Evolutionary conservation across 1,140 invertebrate species (phyloP), one percentile per base, ranked within the genome.

Genomic region (Sinonovacula constricta): DNA sequence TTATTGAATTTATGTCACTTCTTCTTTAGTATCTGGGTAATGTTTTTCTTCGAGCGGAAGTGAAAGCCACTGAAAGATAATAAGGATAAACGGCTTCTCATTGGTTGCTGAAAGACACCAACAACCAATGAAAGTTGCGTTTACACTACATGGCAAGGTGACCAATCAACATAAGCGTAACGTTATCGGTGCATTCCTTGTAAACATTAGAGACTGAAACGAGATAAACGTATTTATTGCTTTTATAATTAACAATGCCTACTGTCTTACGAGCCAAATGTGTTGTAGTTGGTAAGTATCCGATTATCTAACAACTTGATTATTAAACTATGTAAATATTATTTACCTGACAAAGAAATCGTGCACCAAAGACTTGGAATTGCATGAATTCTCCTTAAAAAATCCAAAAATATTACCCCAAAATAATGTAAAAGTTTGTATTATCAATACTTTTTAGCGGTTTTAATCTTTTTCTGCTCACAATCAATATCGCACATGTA

Each of bases 181-280:
- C 39, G 39, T 45, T 7, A 45, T 45, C 39, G 39, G 18, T n/a
- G n/a, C 2, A 59, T 59, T 3, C n/a, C 56, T 59, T 28, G 56
- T 28, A 22, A 59, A 59, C n/a, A 28, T 24, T 59, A 1, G 18
- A 3, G 18, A 22, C 18, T 45, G 39, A 14, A 7, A 24, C 18
- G 18, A 59, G 26, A 7, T n/a, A n/a, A n/a, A n/a, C n/a, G n/a
- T n/a, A 59, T 59, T 12, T 59, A 26, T 10, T 4, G 56, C 3
- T 12, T n/a, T 28, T 22, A 2, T 59, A 31, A 31, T 1, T 4
- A n/a, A 78, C 14, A 60, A 88, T 88, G 88, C 88, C 88, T 12
- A 79, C 69, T 31, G 63, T 84, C 74, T 66, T 88, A 26, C 74
- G 88, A 79, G 87, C 84, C 26, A 88, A 88, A 79, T 88, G 86